These are phyloP conservation scores for Epistrophe grossulariae DNA, from an alignment of 2,888 invertebrate species.

Conservation along the genomic window DNA sequence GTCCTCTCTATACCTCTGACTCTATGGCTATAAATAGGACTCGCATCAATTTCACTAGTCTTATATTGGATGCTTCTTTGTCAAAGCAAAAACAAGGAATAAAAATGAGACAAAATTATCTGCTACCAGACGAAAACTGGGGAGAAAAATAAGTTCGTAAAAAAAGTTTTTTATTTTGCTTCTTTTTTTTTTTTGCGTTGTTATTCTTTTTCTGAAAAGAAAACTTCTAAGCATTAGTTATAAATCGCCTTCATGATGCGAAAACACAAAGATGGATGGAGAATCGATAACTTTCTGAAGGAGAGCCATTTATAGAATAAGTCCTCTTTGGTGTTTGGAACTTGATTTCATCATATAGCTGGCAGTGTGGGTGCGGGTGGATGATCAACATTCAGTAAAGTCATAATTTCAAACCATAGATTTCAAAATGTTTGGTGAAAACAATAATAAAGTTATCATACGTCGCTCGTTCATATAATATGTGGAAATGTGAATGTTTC, in stretches of 20 bases:
- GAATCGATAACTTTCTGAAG: slow-evolving; percentile 65
- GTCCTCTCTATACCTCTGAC: not conserved
- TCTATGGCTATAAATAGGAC: slow-evolving; percentile 30
- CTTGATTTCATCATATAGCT: not conserved
- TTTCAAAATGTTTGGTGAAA: slow-evolving; percentile 14
- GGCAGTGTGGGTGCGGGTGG: not conserved
- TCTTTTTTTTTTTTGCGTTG: not conserved
- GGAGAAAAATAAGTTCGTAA: slow-evolving; percentile 28
- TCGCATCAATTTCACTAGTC: slow-evolving; percentile 42
- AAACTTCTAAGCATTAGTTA: slow-evolving; percentile 70
- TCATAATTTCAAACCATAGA: slow-evolving; percentile 20
- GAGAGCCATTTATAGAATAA: slow-evolving; percentile 43
- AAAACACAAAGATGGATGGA: slow-evolving; percentile 51
- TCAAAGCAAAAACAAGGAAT: slow-evolving; percentile 27
- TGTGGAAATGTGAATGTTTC: not conserved
- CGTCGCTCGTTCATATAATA: not conserved
- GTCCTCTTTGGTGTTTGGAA: slow-evolving; percentile 23
- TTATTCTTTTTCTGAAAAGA: not conserved
- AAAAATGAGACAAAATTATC: slow-evolving; percentile 42
- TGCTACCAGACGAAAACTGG: slow-evolving; percentile 33
- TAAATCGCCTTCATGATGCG: slow-evolving; percentile 64
- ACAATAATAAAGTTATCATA: slow-evolving; percentile 18
- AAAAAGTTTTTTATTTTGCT: slow-evolving; percentile 37
- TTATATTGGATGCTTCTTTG: slow-evolving; percentile 22
- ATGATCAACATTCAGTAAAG: not conserved